Percentiles rank a stretch among this genome's conserved stretches.
phyloP scores from a whole-genome alignment of 2,113 vertebrate species.

The Antigone vipio region DNA sequence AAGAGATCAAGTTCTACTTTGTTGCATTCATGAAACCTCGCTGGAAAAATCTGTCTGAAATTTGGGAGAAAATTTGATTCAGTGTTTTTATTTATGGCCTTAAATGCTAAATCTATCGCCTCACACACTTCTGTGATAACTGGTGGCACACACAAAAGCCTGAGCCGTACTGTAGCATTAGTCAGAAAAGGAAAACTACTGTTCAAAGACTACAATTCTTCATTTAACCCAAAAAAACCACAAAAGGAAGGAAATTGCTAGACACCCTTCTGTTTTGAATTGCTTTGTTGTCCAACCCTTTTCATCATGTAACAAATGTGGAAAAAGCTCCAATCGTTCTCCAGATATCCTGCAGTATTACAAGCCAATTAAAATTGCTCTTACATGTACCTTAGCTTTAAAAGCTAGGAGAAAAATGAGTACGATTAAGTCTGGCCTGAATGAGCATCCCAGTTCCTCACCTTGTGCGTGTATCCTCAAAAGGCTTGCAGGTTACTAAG shows the following conservation, averaged over 20 bases:
- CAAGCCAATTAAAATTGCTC: conserved; percentile 43
- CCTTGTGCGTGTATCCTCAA: neutral
- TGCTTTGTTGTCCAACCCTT: neutral
- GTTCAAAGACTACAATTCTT: neutral
- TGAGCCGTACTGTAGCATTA: neutral
- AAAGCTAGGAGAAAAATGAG: neutral
- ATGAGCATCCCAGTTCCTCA: neutral
- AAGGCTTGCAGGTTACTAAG: neutral
- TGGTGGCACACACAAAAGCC: neutral
- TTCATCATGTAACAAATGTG: neutral
- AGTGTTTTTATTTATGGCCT: neutral
- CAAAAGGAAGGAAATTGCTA: neutral
- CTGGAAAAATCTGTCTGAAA: neutral
- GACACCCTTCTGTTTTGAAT: neutral
- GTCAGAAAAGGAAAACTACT: neutral
- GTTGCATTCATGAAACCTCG: neutral
- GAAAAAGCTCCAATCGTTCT: neutral
- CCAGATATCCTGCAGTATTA: conserved; percentile 22
- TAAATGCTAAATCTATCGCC: neutral
- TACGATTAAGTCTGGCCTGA: neutral
- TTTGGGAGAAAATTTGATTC: neutral
- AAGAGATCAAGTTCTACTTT: neutral
- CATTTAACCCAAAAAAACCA: neutral
- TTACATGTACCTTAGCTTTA: neutral
- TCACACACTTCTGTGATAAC: neutral